Conservation (phyloP, 1,140 invertebrate genomes). For the Magallana gigas region DNA sequence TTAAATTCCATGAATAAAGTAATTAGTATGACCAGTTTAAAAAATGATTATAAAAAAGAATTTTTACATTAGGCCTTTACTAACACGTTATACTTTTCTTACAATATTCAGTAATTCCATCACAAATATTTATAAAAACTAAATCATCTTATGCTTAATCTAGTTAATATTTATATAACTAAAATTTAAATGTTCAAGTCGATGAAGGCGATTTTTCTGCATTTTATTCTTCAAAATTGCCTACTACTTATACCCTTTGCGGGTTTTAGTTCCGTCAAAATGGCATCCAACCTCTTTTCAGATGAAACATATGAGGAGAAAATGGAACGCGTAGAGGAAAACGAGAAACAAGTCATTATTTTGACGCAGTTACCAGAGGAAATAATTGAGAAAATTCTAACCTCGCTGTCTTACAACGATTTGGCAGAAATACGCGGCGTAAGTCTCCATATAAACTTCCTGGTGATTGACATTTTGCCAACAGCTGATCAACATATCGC, state of each 20-base stretch:
- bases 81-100: too few species aligned
- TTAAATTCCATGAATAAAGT: too few species aligned
- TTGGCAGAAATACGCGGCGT: constrained; percentile 89
- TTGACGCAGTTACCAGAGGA: constrained; percentile 80
- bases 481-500: neutral
- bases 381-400: constrained; percentile 89
- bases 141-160: too few species aligned
- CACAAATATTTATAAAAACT: too few species aligned
- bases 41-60: too few species aligned
- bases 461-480: neutral
- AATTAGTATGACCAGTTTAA: too few species aligned
- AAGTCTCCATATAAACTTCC: constrained; percentile 77
- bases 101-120: too few species aligned
- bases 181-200: too few species aligned
- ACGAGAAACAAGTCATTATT: neutral
- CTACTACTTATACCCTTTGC: neutral
- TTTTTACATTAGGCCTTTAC: too few species aligned
- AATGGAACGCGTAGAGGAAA: neutral
- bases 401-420: constrained; percentile 89
- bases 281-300: neutral
- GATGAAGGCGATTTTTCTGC: too few species aligned
- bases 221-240: too few species aligned
- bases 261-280: neutral
- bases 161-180: too few species aligned
- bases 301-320: neutral